Base-by-base conservation (phyloP, 2,113 vertebrate genomes). In the Thamnophis sirtalis region DNA sequence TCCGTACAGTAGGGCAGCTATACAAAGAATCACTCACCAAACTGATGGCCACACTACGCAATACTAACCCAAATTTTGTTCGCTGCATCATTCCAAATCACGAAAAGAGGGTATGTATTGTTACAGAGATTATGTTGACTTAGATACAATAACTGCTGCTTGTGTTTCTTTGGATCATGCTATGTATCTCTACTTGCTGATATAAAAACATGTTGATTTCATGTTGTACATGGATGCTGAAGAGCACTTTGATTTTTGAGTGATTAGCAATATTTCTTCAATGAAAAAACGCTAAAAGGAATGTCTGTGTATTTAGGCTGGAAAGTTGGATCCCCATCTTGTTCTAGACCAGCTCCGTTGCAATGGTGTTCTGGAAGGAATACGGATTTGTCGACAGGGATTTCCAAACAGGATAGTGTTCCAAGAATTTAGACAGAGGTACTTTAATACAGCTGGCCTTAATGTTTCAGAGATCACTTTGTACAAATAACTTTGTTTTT, bases 61-160 rank as follows among this genome's bases (percentile, higher is more conserved):
- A 99, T 97, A 99, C 99, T 92, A 99, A 99, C 96, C 99, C 99
- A 38, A 99, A 99, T 96, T 99, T 99, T 33, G 99, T 99, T 15
- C 99, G 99, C 95, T 99, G 99, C 97, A 99, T 99, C 97, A 99
- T 99, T 96, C 99, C 99, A 24, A 99, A 99, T 94, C 99, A 99
- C 0, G 99, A 99, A 94, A 99, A 99, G 97, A 98, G 98, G 96
- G 99, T 99, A 97, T 21, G 98, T 95, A 10, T 8, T 2, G 0
- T 56, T 0, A 1, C 7, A 0, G 13, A 10, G 15, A 3, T 58
- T 88, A 17, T 0, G 0, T 43, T 60, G 50, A 53, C 55, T 24
- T 68, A 19, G 15, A n/a, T 50, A 50, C 54, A 43, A 28, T 33
- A 86, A 9, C 10, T 53, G 73, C 4, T 2, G 22, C 19, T 55